Evolutionary conservation across 2,113 vertebrate genomes (phyloP).

Genomic region (Ctenomys sociabilis): DNA sequence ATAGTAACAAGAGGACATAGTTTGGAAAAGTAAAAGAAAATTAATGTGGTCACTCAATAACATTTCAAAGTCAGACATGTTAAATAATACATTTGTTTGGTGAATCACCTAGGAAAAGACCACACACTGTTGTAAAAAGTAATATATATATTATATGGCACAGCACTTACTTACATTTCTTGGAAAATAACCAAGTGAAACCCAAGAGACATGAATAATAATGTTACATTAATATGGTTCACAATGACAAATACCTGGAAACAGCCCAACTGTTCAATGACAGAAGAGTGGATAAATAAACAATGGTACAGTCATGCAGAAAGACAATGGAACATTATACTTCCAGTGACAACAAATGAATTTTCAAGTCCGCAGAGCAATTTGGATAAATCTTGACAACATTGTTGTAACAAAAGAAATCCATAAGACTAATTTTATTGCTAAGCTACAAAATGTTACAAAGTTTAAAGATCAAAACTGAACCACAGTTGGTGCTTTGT

Average conservation of each 20-base stretch:
- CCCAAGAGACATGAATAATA: slow-evolving; percentile 34
- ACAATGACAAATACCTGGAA: slow-evolving; percentile 45
- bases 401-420: background rate
- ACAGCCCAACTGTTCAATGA: slow-evolving; percentile 12
- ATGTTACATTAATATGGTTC: background rate
- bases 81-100: background rate
- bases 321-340: slow-evolving; percentile 42
- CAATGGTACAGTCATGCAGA: background rate
- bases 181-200: slow-evolving; percentile 61
- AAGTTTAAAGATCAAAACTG: background rate
- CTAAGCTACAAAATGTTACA: background rate
- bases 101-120: background rate
- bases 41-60: background rate
- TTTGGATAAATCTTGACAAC: background rate
- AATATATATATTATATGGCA: background rate
- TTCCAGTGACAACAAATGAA: slow-evolving; percentile 47
- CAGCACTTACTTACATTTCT: slow-evolving; percentile 42
- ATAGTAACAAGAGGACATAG: background rate
- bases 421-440: background rate
- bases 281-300: slow-evolving; percentile 57
- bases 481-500: background rate
- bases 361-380: background rate
- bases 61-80: background rate
- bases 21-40: slow-evolving; percentile 19
- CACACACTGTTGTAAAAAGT: background rate